Evolutionary conservation across 2,888 invertebrate species (phyloP).

Genomic region (Drosophila lacicola): DNA sequence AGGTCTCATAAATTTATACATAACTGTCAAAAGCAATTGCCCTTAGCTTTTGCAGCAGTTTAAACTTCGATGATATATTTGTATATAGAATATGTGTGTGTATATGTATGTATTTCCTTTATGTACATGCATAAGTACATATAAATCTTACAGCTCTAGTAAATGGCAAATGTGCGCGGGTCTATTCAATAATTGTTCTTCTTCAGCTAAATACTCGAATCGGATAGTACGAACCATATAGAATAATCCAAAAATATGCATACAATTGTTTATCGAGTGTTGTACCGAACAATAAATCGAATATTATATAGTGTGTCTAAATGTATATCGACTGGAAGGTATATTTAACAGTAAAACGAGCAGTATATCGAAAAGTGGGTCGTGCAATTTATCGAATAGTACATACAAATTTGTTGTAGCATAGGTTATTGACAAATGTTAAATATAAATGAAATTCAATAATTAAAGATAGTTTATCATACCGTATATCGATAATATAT

Average conservation of each 20-base stretch:
- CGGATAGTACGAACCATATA: not conserved
- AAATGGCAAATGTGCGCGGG: constrained; percentile 30
- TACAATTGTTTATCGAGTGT: too few relatives aligned
- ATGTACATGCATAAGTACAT: constrained; percentile 33
- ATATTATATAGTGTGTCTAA: not conserved
- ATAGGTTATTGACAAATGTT: too few relatives aligned
- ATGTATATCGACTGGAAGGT: too few relatives aligned
- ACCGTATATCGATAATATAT: too few relatives aligned
- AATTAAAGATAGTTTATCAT: too few relatives aligned
- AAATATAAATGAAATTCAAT: too few relatives aligned
- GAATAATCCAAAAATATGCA: not conserved
- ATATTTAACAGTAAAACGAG: too few relatives aligned
- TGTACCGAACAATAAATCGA: not conserved
- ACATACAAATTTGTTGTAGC: too few relatives aligned
- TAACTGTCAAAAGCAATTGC: constrained; percentile 82
- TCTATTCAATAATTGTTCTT: not conserved
- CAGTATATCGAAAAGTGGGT: too few relatives aligned
- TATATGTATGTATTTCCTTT: constrained; percentile 18
- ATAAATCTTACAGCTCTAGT: constrained; percentile 33
- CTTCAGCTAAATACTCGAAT: not conserved
- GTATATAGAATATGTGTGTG: constrained; percentile 54
- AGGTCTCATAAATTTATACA: constrained; percentile 80
- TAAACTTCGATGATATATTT: constrained; percentile 80
- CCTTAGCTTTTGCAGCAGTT: constrained; percentile 80
- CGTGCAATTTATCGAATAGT: too few relatives aligned